A percentile compares a stretch with the other conserved stretches of the same genome.
Evolutionary conservation across 2,888 invertebrate genomes (phyloP).

Genomic region (Parnassius mnemosyne): DNA sequence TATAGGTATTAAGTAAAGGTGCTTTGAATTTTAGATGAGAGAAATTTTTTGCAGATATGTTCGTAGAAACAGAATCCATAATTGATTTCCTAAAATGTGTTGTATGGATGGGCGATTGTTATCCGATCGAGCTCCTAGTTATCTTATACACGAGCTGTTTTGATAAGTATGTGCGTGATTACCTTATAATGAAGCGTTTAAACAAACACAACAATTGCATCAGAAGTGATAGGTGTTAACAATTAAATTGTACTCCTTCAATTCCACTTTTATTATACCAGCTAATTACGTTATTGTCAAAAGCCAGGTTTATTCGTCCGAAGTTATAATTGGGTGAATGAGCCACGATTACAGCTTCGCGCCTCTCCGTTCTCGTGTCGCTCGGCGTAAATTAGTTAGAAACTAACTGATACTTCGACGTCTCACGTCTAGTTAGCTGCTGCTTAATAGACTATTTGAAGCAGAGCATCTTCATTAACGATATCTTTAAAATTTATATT

Average conservation of each 20-base stretch:
- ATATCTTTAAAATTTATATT: constrained; percentile 12
- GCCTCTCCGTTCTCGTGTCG: constrained; percentile 40
- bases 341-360: constrained; percentile 56
- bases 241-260: too few species aligned
- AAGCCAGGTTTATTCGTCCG: constrained; percentile 41
- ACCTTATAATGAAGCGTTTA: constrained; percentile 5
- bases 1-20: too few species aligned
- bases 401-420: constrained; percentile 65
- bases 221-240: background rate
- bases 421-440: constrained; percentile 50
- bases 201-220: background rate
- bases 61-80: too few species aligned
- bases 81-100: too few species aligned
- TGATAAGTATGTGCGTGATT: background rate
- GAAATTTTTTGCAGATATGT: too few species aligned
- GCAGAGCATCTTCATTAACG: constrained; percentile 12
- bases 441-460: constrained; percentile 34
- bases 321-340: constrained; percentile 69
- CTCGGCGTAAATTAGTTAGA: constrained; percentile 58
- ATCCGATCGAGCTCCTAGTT: too few species aligned
- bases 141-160: too few species aligned
- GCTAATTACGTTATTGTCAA: constrained; percentile 14
- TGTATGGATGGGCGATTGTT: too few species aligned
- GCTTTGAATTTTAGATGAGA: too few species aligned
- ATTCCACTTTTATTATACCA: too few species aligned